Evolutionary conservation across 2,888 invertebrate species (phyloP).

Genomic region (Dolichomitus sp.): DNA sequence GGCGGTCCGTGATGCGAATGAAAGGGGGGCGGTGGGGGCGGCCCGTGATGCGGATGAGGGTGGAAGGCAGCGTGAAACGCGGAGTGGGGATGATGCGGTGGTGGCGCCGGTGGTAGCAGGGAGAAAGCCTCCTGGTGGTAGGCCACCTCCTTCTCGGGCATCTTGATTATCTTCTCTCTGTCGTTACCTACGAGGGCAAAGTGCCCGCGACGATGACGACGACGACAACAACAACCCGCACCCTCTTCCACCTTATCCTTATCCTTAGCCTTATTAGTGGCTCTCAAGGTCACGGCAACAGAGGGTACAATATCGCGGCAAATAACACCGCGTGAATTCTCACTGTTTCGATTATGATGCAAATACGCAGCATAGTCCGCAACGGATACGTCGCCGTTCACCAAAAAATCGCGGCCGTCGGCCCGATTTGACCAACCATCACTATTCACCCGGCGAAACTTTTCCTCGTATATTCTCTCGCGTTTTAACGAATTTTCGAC

Average conservation of each 20-base stretch:
- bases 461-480: neutral
- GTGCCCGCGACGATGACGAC: slow-evolving; percentile 31
- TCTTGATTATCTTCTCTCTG: slow-evolving; percentile 73
- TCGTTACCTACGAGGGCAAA: slow-evolving; percentile 48
- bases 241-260: slow-evolving; percentile 15
- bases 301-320: slow-evolving; percentile 3
- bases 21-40: slow-evolving; percentile 88
- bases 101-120: slow-evolving; percentile 84
- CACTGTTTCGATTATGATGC: slow-evolving; percentile 6
- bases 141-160: slow-evolving; percentile 89
- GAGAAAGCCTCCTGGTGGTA: slow-evolving; percentile 87
- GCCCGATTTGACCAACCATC: neutral
- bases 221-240: neutral
- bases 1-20: slow-evolving; percentile 83
- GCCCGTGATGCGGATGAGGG: slow-evolving; percentile 85
- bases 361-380: slow-evolving; percentile 57
- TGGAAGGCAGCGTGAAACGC: slow-evolving; percentile 84
- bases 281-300: slow-evolving; percentile 50
- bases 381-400: slow-evolving; percentile 6
- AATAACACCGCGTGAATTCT: slow-evolving; percentile 17
- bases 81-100: slow-evolving; percentile 83
- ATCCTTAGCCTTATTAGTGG: neutral
- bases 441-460: neutral
- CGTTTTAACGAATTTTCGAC: slow-evolving; percentile 30
- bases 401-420: neutral